Evolutionary conservation across 2,113 vertebrate genomes (phyloP).

Genomic region (Thomomys bottae): DNA sequence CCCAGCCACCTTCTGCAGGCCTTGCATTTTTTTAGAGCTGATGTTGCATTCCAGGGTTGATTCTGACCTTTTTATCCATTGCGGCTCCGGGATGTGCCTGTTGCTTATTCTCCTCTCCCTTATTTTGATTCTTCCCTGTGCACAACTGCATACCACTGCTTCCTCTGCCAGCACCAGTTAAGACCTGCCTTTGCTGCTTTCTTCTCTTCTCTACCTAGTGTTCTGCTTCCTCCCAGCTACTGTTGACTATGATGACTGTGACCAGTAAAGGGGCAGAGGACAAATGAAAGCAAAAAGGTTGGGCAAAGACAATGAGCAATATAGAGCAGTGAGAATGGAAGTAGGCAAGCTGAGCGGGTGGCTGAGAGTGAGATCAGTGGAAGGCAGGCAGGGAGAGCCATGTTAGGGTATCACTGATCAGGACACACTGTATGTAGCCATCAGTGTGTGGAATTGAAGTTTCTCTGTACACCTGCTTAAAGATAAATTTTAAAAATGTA

Average conservation of each 20-base stretch:
- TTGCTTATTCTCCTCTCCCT: background rate
- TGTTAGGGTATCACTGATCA: too few relatives aligned
- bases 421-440: too few relatives aligned
- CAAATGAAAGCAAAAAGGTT: too few relatives aligned
- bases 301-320: too few relatives aligned
- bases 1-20: background rate
- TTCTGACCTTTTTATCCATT: background rate
- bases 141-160: background rate
- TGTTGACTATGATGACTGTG: background rate
- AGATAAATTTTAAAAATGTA: too few relatives aligned
- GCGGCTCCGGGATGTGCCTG: background rate
- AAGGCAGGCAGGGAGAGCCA: too few relatives aligned
- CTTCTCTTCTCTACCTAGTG: background rate
- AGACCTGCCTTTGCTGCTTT: too few relatives aligned
- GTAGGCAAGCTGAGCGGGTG: too few relatives aligned
- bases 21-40: rapidly evolving
- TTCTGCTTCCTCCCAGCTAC: background rate
- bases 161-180: background rate
- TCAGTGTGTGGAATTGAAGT: too few relatives aligned
- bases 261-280: background rate
- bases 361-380: too few relatives aligned
- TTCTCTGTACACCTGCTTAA: too few relatives aligned
- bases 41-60: background rate
- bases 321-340: too few relatives aligned
- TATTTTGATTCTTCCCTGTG: background rate